These are phyloP conservation scores for Hassar affinis DNA, from an alignment of 2,113 vertebrate species.

Conservation along the genomic window DNA sequence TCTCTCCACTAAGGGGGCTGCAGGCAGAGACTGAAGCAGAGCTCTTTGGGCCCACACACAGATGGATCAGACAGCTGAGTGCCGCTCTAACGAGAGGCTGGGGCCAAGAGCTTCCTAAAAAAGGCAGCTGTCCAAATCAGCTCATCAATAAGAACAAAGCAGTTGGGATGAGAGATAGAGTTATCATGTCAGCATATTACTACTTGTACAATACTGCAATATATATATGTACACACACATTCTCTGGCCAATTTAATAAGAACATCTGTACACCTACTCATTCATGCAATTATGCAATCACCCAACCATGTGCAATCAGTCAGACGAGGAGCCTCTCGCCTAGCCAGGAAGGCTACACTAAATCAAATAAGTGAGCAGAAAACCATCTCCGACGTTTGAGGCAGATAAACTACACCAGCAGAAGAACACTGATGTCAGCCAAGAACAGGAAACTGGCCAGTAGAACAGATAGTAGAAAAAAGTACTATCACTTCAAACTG, in stretches of 20 bases:
- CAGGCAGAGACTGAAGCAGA: constrained; percentile 28
- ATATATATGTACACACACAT: background rate
- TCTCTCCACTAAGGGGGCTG: constrained; percentile 39
- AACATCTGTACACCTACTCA: background rate
- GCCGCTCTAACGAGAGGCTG: constrained; percentile 35
- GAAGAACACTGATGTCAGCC: background rate
- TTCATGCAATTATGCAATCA: background rate
- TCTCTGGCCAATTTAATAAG: background rate
- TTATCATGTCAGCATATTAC: constrained; percentile 14
- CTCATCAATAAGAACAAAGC: constrained; percentile 42
- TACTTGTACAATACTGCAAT: background rate
- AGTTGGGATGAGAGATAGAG: constrained; percentile 15
- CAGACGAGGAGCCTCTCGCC: background rate
- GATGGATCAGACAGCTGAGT: constrained; percentile 53
- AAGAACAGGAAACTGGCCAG: background rate
- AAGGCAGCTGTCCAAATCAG: constrained; percentile 39
- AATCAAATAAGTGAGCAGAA: background rate
- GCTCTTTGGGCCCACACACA: constrained; percentile 46
- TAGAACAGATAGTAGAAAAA: background rate
- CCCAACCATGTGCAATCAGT: background rate
- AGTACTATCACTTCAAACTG: background rate
- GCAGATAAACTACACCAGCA: background rate
- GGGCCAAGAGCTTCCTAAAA: constrained; percentile 36
- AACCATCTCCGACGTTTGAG: background rate
- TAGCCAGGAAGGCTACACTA: background rate